Base-by-base conservation (phyloP, 2,113 vertebrate species). In the Shinisaurus crocodilurus region DNA sequence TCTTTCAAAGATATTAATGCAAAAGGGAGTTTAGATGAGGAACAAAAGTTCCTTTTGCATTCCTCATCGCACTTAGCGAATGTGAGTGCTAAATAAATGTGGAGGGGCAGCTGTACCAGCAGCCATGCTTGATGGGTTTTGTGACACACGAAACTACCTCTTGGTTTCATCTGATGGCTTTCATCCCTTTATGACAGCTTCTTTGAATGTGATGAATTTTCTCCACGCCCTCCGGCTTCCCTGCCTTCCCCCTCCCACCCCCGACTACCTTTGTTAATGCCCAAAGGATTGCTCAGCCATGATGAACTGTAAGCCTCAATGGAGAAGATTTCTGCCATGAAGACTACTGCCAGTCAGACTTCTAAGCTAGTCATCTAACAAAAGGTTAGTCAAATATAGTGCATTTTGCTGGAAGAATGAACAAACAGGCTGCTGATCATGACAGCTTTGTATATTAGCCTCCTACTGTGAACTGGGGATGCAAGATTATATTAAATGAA, bases 191-290 rank as follows among this genome's bases (percentile, higher is more conserved):
- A 32, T 86, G 57, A 77, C n/a, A 86, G 79, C 23, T 45, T 75
- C 92, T 95, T 93, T 91, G 60, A 50, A 1, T 82, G 27, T 93
- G 48, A 91, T 45, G 83, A n/a, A 60, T 92, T 89, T 90, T n/a
- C 6, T 74, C 67, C 72, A 77, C 69, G 37, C 27, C 50, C 25
- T 81, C 8, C 77, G 65, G 0, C 84, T 37, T 91, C 25, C 63
- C 80, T 91, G 90, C 74, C 82, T 57, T 90, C 87, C 18, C 76
- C 32, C 10, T 77, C 0, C 88, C 92, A 86, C 67, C 8, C 69
- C 67, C 15, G 10, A 29, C 40, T 40, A 50, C 15, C 15, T 34
- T 67, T 65, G n/a, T 43, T 48, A 92, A 79, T 85, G 90, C 85
- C 86, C 48, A 80, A 88, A 94, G 89, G 69, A 76, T 91, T 75